Conservation (phyloP, 2,888 invertebrate genomes). For the Parnassius mnemosyne region DNA sequence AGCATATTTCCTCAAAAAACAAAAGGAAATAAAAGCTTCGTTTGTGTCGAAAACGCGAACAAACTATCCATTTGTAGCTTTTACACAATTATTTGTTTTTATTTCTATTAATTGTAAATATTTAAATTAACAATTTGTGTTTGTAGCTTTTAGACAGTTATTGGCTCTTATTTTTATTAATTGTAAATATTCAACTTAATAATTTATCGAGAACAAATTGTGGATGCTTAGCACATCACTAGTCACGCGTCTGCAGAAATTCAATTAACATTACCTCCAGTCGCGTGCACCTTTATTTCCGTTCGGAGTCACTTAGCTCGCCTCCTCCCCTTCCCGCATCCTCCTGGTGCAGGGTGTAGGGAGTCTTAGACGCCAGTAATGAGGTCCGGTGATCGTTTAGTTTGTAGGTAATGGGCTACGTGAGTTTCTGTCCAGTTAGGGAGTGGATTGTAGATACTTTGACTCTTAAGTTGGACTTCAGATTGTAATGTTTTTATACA, state of each 20-base stretch:
- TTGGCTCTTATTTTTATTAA: too few species aligned
- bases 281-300: conserved; percentile 81
- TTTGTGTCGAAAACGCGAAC: too few species aligned
- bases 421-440: conserved; percentile 49
- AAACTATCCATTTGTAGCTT: too few species aligned
- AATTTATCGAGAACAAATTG: conserved; percentile 15
- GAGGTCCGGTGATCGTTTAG: conserved; percentile 78
- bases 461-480: conserved; percentile 3
- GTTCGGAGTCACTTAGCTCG: conserved; percentile 77
- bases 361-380: conserved; percentile 67
- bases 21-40: too few species aligned
- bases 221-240: conserved; percentile 44
- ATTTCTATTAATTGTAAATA: too few species aligned
- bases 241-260: conserved; percentile 76
- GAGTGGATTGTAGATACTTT: conserved; percentile 19
- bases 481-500: conserved; percentile 1
- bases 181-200: too few species aligned
- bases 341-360: conserved; percentile 34
- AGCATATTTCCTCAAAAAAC: too few species aligned
- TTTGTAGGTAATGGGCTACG: conserved; percentile 76
- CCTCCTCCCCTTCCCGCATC: conserved; percentile 32
- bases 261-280: conserved; percentile 82
- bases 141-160: too few species aligned
- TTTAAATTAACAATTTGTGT: too few species aligned
- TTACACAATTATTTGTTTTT: too few species aligned